These are phyloP conservation scores for Geococcyx californianus DNA, from an alignment of 2,113 vertebrate genomes.

Conservation along the genomic window DNA sequence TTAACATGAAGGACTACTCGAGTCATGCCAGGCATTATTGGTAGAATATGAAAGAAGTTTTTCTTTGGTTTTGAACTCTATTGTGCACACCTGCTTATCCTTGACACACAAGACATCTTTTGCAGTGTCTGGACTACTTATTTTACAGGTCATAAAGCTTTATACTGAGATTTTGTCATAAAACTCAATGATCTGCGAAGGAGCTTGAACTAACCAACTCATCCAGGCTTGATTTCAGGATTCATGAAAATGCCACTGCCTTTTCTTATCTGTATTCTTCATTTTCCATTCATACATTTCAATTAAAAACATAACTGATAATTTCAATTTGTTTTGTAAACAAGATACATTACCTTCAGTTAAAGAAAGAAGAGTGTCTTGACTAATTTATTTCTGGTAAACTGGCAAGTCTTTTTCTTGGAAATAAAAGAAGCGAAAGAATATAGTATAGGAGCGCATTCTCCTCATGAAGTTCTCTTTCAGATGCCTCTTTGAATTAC, in stretches of 20 bases:
- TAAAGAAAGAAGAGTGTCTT: background rate
- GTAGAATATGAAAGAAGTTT: background rate
- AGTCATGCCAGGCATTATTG: background rate
- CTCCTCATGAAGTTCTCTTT: background rate
- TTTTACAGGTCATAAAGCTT: slow-evolving; percentile 32
- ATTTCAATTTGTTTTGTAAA: background rate
- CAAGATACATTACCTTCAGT: background rate
- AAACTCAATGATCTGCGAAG: slow-evolving; percentile 38
- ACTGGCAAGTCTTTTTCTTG: background rate
- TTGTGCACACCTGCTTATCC: background rate
- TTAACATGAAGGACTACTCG: background rate
- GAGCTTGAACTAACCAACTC: background rate
- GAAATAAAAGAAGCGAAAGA: background rate
- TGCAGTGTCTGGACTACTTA: background rate
- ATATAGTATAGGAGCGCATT: background rate
- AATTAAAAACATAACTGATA: background rate
- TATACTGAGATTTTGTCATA: background rate
- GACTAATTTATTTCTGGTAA: background rate
- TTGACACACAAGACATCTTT: background rate
- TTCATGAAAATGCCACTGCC: background rate
- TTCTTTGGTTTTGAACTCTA: background rate
- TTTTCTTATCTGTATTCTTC: background rate
- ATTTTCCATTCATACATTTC: background rate
- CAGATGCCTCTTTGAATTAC: background rate
- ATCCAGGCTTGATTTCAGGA: background rate